Percentiles rank a stretch among this genome's conserved stretches.
Conservation (phyloP, 1,140 invertebrate genomes). For the Orchestia grillus region DNA sequence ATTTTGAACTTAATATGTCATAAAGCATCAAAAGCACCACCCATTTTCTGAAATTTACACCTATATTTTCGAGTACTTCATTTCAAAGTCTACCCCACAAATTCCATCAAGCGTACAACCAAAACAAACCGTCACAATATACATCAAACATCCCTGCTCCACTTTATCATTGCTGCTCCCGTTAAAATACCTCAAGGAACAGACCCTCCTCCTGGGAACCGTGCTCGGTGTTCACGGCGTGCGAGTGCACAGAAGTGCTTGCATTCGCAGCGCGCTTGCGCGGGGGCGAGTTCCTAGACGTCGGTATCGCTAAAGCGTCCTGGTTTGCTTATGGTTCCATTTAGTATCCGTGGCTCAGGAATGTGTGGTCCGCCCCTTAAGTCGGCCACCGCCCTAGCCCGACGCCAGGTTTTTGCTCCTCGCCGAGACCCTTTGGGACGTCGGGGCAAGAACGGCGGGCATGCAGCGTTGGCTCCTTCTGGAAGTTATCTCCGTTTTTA, state of each 20-base stretch:
- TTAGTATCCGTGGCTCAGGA: conserved; percentile 11
- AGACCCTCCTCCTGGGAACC: not conserved
- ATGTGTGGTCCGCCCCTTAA: conserved; percentile 45
- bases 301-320: conserved; percentile 1
- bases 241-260: not conserved
- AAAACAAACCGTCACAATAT: too few species aligned
- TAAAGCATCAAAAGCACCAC: too few species aligned
- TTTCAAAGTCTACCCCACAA: too few species aligned
- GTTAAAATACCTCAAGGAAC: not conserved
- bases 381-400: not conserved
- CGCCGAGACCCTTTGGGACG: not conserved
- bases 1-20: too few species aligned
- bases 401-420: conserved; percentile 43
- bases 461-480: not conserved
- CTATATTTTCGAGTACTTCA: too few species aligned
- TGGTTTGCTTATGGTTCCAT: conserved; percentile 42
- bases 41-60: too few species aligned
- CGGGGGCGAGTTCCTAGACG: not conserved
- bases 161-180: not conserved
- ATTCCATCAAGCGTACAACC: too few species aligned
- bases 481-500: not conserved
- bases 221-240: not conserved
- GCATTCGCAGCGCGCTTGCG: not conserved
- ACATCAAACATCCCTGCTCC: too few species aligned
- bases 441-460: too few species aligned